Base-by-base conservation (phyloP, 2,797 vertebrate genomes). In the Poeciliopsis turneri region DNA sequence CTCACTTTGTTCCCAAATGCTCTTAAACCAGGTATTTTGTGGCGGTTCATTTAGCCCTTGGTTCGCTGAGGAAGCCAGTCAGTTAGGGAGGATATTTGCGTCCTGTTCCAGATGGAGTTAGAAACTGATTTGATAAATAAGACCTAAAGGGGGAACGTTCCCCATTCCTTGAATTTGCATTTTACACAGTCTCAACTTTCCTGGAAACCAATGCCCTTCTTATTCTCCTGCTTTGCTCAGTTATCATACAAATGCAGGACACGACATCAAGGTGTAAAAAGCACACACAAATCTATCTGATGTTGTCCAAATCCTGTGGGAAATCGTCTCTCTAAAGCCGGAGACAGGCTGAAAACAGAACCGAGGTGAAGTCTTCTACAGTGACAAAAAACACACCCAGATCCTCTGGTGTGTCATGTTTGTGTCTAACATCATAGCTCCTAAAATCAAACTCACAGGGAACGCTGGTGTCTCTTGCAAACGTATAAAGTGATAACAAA, bases 371-470 rank as follows among this genome's bases (percentile, higher is more conserved):
- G 72, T 66, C 75, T 75, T 72, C 30, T 51, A 23, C 71, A 79
- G 84, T 74, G 72, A 81, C 51, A 82, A 46, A 25, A 61, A 72
- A 33, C 78, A 76, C 71, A 51, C 70, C 69, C 74, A 28, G 36
- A 87, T 68, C 72, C 82, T 70, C 79, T 75, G 45, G 76, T 88
- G 85, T 41, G n/a, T 43, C 75, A 59, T 85, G 79, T 89, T 89
- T 84, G 82, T 75, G 57, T 68, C 79, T 83, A 89, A 89, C 87
- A 84, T 88, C 75, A n/a, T 85, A 75, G 73, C 79, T 89, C 86
- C 82, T 75, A 75, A 84, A 86, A 84, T 82, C 84, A 92, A 92
- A 92, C 89, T 92, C 90, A 88, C 88, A 88, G 33, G 72, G 87
- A 28, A 81, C 72, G 76, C 76, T 89, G 82, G 79, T 74, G 61